Base-by-base conservation (phyloP, 2,888 invertebrate genomes). In the Eudasyphora cyanicolor region DNA sequence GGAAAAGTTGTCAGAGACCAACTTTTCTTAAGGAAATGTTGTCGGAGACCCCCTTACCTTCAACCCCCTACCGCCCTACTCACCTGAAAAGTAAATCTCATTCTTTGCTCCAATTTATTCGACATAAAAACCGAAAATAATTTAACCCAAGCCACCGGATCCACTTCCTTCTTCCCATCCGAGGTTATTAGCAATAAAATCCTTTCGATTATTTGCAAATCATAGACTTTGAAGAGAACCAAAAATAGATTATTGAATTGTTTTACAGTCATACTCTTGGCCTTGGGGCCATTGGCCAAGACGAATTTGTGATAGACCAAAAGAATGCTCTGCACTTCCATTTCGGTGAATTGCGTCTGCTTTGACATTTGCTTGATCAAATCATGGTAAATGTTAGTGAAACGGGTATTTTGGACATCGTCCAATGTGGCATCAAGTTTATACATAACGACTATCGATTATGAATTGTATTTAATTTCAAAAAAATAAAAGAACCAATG, bases 121-220 rank as follows among this genome's bases (percentile, higher is more conserved):
- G 95, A 93, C n/a, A 96, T 92, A 87, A 95, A 95, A 0, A 96
- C 92, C 0, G 95, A 95, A 88, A 96, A 92, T 0, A 95, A 93
- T 79, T 93, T 93, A 0, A 95, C 94, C 93, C 95, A 97, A 8
- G 95, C 95, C 49, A 94, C 92, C 89, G 94, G 93, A 62, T 88
- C 87, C 0, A 90, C 86, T 32, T 86, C 51, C 38, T 86, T 87
- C 29, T 87, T 87, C 14, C 94, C 93, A 7, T 94, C 94, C 38
- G 93, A 91, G 71, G 94, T 94, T 29, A 95, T 89, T 0, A 94
- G 93, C 2, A 94, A 92, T 90, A 95, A 93, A 7, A 95, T 94
- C 0, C 94, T 92, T 86, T 95, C 95, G 92, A 95, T 94, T 89
- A 95, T 93, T 67, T 93, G 93, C 67, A 95, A 94, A 88, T 96